Evolutionary conservation across 2,888 invertebrate genomes (phyloP).

Genomic region (Cantharis flavilabris): DNA sequence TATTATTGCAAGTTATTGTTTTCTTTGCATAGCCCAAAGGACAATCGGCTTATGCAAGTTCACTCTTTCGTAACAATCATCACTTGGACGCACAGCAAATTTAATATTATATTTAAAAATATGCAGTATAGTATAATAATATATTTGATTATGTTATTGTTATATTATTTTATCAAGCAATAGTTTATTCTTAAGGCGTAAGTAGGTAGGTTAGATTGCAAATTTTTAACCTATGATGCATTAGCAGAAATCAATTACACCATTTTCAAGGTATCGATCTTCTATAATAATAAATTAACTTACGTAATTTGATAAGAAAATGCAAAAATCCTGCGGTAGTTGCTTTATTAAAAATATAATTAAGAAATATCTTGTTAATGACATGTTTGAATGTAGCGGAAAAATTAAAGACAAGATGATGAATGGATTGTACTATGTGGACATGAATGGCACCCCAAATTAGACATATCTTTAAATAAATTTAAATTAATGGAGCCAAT

Average conservation of each 20-base stretch:
- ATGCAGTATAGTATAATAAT: background rate
- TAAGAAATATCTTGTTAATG: background rate
- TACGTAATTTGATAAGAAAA: background rate
- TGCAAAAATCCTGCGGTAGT: background rate
- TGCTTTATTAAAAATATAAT: background rate
- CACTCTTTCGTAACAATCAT: background rate
- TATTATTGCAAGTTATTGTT: background rate
- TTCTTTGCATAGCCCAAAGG: background rate
- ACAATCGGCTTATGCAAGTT: background rate
- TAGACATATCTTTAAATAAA: background rate
- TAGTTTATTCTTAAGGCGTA: background rate
- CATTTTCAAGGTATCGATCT: background rate
- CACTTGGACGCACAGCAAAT: background rate
- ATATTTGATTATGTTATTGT: background rate
- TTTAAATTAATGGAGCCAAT: background rate
- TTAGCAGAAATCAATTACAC: background rate
- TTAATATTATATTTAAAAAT: background rate
- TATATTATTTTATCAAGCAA: background rate
- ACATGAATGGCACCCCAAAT: background rate
- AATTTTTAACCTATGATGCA: background rate
- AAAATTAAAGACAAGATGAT: background rate
- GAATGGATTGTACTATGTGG: background rate
- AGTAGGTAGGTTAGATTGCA: background rate
- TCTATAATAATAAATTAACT: background rate
- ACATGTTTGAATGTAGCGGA: background rate